Evolutionary conservation across 2,888 invertebrate genomes (phyloP), one percentile per base, ranked within the genome.

Genomic region (Patella depressa): DNA sequence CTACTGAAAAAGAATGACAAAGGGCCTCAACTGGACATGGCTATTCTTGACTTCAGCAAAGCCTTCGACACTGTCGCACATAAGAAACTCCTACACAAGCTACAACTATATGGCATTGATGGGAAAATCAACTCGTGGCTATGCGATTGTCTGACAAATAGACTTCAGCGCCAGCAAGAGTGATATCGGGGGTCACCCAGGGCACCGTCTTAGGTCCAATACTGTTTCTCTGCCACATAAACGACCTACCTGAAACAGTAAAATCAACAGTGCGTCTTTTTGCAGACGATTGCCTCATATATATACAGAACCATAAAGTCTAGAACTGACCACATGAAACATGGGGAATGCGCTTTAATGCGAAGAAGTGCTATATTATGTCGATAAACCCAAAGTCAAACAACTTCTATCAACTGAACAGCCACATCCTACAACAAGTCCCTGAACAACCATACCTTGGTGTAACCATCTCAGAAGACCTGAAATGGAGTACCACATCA

Each of bases 401-500:
- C 73, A 3, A 75, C 15, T 80, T 78, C 76, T 78, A 76, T 53
- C 24, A 72, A 12, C 53, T 78, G 3, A 65, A 79, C 29, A 78
- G 75, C 53, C 73, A 74, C 71, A 80, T 78, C 19, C 71, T 79
- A 2, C 57, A 80, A 53, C 80, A 79, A 54, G 76, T 80, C 0
- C 12, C 19, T 17, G 71, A 57, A 3, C 80, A 77, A 72, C 79
- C 79, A 17, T 79, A 81, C 65, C 77, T 81, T 24, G 79, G 81
- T 2, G 57, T 82, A 0, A 24, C 69, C 2, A 78, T 79, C 19
- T 81, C 80, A 14, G 71, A 78, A 0, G 79, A 81, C 75, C 72
- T 81, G 3, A 80, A 78, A 59, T 83, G 80, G 78, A 65, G 14
- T 17, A 77, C 17, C 15, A 79, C 71, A 80, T 80, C 12, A 72